Base-by-base conservation (phyloP, 2,888 invertebrate genomes). In the Coremacera marginata region DNA sequence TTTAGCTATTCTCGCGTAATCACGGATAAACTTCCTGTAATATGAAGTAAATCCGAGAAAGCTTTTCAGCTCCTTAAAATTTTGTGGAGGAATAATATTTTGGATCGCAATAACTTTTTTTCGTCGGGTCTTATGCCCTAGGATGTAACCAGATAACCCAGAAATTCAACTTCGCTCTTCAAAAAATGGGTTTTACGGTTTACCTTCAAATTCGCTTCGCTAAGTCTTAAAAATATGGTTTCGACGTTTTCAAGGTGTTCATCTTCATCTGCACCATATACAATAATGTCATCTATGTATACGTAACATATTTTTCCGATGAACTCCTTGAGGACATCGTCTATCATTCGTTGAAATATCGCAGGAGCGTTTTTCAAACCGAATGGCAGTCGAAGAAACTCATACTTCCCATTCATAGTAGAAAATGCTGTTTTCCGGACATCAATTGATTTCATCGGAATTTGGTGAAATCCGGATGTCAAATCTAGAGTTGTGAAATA, bases 351-450 rank as follows among this genome's bases (percentile, higher is more conserved):
- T n/a, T 65, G 65, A 31, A 65, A 65, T 31, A 65, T 65, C n/a
- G 65, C 22, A 16, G 65, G 65, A 34, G 37, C 34, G 16, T 65
- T 65, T 34, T 65, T 65, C n/a, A 65, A 16, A 8, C 65, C 65
- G 16, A 65, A 65, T 65, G 65, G 65, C 11, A 65, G 37, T 34
- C 65, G 25, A 11, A 34, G 16, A 65, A 65, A 65, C 37, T 65
- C n/a, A n/a, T n/a, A n/a, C n/a, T n/a, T n/a, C n/a, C n/a, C n/a
- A n/a, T n/a, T n/a, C n/a, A n/a, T n/a, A 5, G 31, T 65, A 34
- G 31, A 65, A 34, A 34, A 52, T 3, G 52, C 52, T 16, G 52
- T 52, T 9, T 52, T 52, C 19, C 14, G 52, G 4, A 52, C 52
- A 19, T 52, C 52, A 2, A 5, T n/a, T 4, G 52, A 19, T 9